phyloP scores from a whole-genome alignment of 2,797 vertebrate genomes.

The Alectoris magna region DNA sequence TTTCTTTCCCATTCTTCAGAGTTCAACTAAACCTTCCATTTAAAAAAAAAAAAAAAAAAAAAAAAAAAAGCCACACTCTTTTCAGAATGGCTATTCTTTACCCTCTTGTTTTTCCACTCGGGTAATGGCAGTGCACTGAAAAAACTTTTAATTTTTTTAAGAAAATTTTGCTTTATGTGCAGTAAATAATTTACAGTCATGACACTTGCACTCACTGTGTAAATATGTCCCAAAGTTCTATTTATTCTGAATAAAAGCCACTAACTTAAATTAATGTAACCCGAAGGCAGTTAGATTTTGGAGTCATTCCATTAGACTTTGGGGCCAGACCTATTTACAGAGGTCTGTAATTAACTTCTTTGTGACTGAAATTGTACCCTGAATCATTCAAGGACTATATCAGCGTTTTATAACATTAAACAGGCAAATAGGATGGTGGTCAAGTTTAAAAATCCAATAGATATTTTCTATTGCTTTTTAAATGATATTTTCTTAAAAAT shows the following conservation, averaged over 20 bases:
- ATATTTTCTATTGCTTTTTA: neutral
- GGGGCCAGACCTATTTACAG: neutral
- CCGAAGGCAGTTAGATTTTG: neutral
- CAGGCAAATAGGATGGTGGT: neutral
- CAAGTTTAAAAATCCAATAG: neutral
- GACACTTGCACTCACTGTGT: neutral
- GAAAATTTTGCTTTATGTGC: neutral
- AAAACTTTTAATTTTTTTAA: neutral
- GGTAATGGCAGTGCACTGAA: neutral
- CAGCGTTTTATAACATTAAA: neutral
- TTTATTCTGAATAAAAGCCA: neutral
- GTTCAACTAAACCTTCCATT: neutral
- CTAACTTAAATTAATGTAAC: neutral
- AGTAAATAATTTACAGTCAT: neutral
- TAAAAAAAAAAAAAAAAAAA: too few relatives aligned
- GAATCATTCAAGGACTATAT: neutral
- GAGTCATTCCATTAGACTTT: neutral
- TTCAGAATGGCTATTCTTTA: neutral
- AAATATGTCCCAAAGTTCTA: neutral
- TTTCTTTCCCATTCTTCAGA: neutral
- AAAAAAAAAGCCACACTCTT: neutral
- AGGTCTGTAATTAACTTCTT: neutral
- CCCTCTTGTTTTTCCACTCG: neutral
- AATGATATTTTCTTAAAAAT: too few relatives aligned
- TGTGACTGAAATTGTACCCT: neutral